A percentile compares a stretch with the other conserved stretches of the same genome.
Conservation (phyloP, 2,888 invertebrate genomes). For the Pasiphila rectangulata region DNA sequence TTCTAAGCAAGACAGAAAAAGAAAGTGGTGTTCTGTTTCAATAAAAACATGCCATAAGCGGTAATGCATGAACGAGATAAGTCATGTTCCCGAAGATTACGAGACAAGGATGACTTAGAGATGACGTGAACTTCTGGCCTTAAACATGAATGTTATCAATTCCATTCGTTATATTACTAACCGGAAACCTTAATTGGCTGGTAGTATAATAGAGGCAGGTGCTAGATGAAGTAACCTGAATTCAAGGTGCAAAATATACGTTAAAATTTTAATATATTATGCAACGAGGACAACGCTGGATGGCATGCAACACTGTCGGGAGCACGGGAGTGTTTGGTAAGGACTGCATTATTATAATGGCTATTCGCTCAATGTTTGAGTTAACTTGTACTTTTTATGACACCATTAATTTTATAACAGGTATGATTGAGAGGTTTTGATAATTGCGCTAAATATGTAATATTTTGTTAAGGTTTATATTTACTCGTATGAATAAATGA, state of each 20-base stretch:
- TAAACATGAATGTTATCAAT: constrained; percentile 19
- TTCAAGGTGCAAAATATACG: constrained; percentile 14
- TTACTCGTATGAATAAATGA: too few relatives aligned
- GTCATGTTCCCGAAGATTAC: constrained; percentile 14
- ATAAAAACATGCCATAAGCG: constrained; percentile 26
- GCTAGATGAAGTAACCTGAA: background rate
- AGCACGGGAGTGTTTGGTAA: constrained; percentile 3
- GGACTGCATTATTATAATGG: background rate
- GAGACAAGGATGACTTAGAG: constrained; percentile 22
- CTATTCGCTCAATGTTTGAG: background rate
- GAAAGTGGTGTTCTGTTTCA: constrained; percentile 27
- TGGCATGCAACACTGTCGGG: background rate
- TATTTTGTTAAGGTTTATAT: too few relatives aligned
- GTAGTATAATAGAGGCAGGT: constrained; percentile 8
- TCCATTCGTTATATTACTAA: constrained; percentile 17
- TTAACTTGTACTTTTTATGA: background rate
- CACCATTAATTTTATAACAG: too few relatives aligned
- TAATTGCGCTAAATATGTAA: too few relatives aligned
- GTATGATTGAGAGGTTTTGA: too few relatives aligned
- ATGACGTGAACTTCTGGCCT: constrained; percentile 23
- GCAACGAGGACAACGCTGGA: constrained; percentile 7
- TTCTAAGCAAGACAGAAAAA: constrained; percentile 24
- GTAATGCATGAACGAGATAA: constrained; percentile 22
- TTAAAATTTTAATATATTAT: constrained; percentile 12
- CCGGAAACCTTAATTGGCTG: constrained; percentile 9